These are phyloP conservation scores for Myioborus miniatus DNA, from an alignment of 2,797 vertebrate genomes.

Conservation along the genomic window DNA sequence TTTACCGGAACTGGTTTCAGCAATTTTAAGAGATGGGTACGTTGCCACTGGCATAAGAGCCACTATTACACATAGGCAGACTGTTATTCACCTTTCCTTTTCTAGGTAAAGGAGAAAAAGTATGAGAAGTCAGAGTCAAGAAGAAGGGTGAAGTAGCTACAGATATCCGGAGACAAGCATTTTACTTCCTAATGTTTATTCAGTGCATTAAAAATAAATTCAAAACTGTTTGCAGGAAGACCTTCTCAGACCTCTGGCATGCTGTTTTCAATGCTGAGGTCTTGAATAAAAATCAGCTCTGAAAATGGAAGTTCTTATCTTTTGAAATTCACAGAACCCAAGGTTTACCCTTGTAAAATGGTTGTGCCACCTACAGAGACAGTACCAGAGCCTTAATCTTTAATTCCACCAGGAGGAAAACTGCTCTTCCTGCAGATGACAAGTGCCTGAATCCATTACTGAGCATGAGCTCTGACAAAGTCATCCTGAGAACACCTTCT, in stretches of 20 bases:
- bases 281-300: neutral
- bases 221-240: neutral
- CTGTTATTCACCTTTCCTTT: neutral
- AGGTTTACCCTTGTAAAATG: neutral
- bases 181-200: constrained; percentile 25
- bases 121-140: neutral
- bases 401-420: neutral
- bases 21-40: neutral
- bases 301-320: neutral
- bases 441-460: neutral
- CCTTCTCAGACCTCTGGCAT: neutral
- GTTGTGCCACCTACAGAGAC: neutral
- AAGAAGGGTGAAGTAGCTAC: neutral
- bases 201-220: neutral
- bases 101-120: neutral
- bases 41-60: neutral
- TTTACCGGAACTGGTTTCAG: neutral
- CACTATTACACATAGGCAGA: neutral
- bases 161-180: neutral
- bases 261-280: neutral
- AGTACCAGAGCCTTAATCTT: neutral
- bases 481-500: neutral
- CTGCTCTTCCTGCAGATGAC: neutral
- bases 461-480: neutral
- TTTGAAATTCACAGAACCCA: neutral